Percentiles rank a stretch among this genome's conserved stretches.
Evolutionary conservation across 2,888 invertebrate species (phyloP).

Genomic region (Rhagium mordax): DNA sequence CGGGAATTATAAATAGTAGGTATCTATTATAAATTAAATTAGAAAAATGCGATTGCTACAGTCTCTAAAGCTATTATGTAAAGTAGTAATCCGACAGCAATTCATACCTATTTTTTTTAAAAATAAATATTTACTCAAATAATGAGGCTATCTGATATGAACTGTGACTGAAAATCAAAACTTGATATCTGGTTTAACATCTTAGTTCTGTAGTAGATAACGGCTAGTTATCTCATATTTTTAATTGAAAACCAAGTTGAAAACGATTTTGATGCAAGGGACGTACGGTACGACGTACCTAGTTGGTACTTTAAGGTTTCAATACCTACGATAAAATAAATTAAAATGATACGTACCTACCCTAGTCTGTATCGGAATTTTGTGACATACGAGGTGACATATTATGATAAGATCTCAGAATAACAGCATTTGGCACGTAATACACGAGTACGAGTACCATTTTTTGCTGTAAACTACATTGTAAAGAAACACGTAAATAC

Average conservation of each 20-base stretch:
- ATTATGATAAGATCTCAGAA: no score
- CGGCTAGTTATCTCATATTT: constrained; percentile 4
- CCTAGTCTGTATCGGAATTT: no score
- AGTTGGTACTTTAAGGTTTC: neutral
- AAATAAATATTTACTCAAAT: neutral
- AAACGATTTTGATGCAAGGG: no score
- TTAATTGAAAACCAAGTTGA: constrained; percentile 4
- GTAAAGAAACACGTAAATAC: neutral
- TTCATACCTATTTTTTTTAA: neutral
- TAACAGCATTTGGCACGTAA: no score
- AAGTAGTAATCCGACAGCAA: no score
- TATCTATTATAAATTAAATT: no score
- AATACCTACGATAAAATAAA: neutral
- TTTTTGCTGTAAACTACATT: neutral
- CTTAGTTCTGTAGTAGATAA: neutral
- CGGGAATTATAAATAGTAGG: no score
- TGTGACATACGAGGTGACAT: no score
- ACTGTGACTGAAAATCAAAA: constrained; percentile 4
- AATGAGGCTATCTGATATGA: constrained; percentile 1
- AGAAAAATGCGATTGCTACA: no score
- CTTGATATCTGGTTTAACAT: neutral
- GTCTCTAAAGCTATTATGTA: no score
- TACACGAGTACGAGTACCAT: no score
- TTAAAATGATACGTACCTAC: neutral
- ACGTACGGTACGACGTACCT: neutral